phyloP scores from a whole-genome alignment of 2,888 invertebrate genomes.

The Belgica antarctica region DNA sequence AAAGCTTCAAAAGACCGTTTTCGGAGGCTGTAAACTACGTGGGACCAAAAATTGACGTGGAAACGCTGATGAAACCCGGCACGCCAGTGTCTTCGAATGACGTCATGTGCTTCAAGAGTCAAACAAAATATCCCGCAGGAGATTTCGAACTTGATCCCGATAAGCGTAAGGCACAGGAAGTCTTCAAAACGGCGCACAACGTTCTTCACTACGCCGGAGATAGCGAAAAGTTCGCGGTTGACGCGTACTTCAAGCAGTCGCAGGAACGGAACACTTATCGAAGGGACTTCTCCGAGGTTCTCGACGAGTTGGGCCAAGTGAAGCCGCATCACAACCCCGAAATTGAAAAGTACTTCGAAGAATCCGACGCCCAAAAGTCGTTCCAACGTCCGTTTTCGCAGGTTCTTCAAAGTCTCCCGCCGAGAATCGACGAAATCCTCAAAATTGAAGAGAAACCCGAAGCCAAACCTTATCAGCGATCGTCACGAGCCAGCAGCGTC shows the following conservation, averaged over 20 bases:
- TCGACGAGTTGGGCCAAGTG: not conserved
- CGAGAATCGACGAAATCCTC: conserved; percentile 32
- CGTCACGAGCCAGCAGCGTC: conserved; percentile 10
- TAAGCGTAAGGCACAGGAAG: not conserved
- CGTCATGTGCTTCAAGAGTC: conserved; percentile 4
- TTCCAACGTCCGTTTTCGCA: conserved; percentile 31
- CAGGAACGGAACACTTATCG: conserved; percentile 16
- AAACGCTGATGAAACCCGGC: conserved; percentile 30
- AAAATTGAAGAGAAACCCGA: not conserved
- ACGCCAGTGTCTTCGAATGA: conserved; percentile 30
- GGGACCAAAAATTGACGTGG: conserved; percentile 33
- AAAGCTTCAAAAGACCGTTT: conserved; percentile 29
- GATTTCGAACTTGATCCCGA: conserved; percentile 11
- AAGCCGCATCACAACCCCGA: not conserved
- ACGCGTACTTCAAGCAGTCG: conserved; percentile 37
- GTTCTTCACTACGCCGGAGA: conserved; percentile 2
- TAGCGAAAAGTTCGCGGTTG: conserved; percentile 7
- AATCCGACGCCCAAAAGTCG: conserved; percentile 32
- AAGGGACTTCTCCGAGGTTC: conserved; percentile 36
- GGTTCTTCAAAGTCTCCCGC: conserved; percentile 22
- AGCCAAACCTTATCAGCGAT: not conserved
- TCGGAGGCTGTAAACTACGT: conserved; percentile 32
- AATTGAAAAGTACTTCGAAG: conserved; percentile 33
- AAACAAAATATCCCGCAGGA: not conserved
- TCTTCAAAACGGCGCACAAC: conserved; percentile 19